These are phyloP conservation scores for Halocaridina rubra DNA, from an alignment of 2,888 invertebrate genomes.

Conservation along the genomic window DNA sequence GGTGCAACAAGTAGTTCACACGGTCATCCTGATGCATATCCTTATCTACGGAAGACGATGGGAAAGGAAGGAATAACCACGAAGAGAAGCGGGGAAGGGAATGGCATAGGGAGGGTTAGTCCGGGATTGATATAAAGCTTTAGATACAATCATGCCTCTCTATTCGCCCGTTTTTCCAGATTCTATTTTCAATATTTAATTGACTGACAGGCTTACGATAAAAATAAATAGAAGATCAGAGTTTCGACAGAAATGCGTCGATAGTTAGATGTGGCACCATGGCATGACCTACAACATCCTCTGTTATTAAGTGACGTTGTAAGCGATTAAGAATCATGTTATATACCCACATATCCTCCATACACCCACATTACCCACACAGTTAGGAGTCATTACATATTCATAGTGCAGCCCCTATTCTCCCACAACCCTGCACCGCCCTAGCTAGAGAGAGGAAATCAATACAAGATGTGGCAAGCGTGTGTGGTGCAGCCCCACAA, in stretches of 20 bases:
- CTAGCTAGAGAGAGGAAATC: conserved; percentile 38
- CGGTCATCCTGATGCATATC: conserved; percentile 35
- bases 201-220: too few relatives aligned
- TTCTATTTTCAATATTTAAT: conserved; percentile 17
- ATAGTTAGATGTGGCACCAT: conserved; percentile 30
- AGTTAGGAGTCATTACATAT: conserved; percentile 52
- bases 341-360: not conserved
- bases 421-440: conserved; percentile 32
- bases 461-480: conserved; percentile 54
- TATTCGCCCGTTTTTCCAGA: not conserved
- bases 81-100: not conserved
- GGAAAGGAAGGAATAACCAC: conserved; percentile 11
- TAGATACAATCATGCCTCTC: not conserved
- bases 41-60: conserved; percentile 3
- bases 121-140: conserved; percentile 18
- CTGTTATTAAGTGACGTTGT: conserved; percentile 23
- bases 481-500: conserved; percentile 38
- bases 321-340: not conserved
- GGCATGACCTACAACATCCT: conserved; percentile 44
- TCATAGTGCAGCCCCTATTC: conserved; percentile 35
- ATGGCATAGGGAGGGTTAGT: not conserved
- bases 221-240: too few relatives aligned
- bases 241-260: too few relatives aligned
- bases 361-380: conserved; percentile 30
- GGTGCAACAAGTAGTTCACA: conserved; percentile 60